Percentiles rank a stretch among this genome's conserved stretches.
phyloP scores from a whole-genome alignment of 2,888 invertebrate species.

The Perizoma affinitatum region DNA sequence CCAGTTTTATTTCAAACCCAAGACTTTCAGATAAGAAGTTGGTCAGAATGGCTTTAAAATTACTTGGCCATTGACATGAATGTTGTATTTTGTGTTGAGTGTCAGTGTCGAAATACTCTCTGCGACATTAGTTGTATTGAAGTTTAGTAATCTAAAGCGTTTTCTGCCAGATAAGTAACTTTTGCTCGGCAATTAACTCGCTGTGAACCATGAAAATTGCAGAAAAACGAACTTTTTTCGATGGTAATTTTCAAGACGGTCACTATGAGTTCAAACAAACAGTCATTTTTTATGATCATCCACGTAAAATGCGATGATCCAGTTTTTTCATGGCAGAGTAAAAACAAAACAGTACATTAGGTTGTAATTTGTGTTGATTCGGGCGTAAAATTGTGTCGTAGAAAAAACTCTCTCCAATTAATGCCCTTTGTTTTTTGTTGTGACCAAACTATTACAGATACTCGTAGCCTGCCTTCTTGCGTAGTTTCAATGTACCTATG shows the following conservation, averaged over 20 bases:
- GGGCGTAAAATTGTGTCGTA: constrained; percentile 72
- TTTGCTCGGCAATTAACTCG: constrained; percentile 24
- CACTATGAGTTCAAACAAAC: constrained; percentile 23
- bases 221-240: constrained; percentile 24
- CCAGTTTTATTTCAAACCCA: no score
- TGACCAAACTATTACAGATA: constrained; percentile 24
- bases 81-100: no score
- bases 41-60: no score
- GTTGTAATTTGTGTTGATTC: constrained; percentile 65
- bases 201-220: constrained; percentile 12
- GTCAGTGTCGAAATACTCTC: no score
- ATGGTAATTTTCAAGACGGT: constrained; percentile 13
- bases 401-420: constrained; percentile 64
- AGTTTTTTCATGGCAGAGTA: constrained; percentile 29
- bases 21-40: no score
- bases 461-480: neutral
- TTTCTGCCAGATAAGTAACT: neutral
- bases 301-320: constrained; percentile 27
- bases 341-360: constrained; percentile 35
- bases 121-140: no score
- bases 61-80: no score
- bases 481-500: neutral
- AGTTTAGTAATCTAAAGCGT: no score
- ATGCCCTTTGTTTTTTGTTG: constrained; percentile 54
- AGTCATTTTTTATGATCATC: constrained; percentile 23